phyloP scores from a whole-genome alignment of 2,888 invertebrate genomes.

The Athalia cordata region DNA sequence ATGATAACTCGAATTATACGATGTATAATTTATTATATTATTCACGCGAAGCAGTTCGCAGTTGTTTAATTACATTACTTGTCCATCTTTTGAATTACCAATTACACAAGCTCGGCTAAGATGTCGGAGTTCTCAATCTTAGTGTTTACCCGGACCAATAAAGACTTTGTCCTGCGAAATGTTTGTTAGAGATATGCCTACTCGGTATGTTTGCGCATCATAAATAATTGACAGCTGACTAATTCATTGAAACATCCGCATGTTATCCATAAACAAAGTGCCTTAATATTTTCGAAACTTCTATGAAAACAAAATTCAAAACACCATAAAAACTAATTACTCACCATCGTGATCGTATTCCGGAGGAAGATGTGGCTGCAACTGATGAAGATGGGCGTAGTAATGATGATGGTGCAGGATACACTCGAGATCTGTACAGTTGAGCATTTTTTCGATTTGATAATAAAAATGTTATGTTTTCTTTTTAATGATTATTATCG shows the following conservation, averaged over 20 bases:
- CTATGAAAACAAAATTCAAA: background rate
- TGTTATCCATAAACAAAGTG: background rate
- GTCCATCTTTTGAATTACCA: conserved; percentile 36
- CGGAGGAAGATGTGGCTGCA: conserved; percentile 81
- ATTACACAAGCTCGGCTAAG: conserved; percentile 29
- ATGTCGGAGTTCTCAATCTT: conserved; percentile 26
- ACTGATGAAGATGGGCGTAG: conserved; percentile 83
- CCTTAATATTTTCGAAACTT: conserved; percentile 1
- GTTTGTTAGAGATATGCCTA: background rate
- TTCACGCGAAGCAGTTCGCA: conserved; percentile 23
- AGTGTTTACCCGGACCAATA: conserved; percentile 12
- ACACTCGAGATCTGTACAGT: conserved; percentile 87
- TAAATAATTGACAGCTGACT: background rate
- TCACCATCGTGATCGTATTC: conserved; percentile 78
- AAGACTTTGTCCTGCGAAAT: conserved; percentile 5
- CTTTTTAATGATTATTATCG: conserved; percentile 2
- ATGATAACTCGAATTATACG: conserved; percentile 28
- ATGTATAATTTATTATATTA: conserved; percentile 16
- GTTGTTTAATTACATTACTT: conserved; percentile 41
- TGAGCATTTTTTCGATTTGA: conserved; percentile 77
- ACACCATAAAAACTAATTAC: conserved; percentile 44
- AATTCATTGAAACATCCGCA: background rate
- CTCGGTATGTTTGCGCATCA: background rate
- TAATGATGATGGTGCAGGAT: conserved; percentile 85
- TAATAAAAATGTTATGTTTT: background rate